These are phyloP conservation scores for Mystacides longicornis DNA, from an alignment of 2,888 invertebrate species.

Conservation along the genomic window DNA sequence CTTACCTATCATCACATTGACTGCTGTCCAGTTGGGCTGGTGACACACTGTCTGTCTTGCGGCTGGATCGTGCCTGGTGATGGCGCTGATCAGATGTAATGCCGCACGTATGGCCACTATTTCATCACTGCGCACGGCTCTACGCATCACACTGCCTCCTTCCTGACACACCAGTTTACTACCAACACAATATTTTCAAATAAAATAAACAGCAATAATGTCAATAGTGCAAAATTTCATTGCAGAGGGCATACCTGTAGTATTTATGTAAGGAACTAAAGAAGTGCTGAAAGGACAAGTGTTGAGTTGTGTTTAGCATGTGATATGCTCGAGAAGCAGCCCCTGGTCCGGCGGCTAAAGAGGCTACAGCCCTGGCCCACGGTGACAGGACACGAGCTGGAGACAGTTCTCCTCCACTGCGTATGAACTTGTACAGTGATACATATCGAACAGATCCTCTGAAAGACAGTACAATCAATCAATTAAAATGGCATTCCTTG, in stretches of 20 bases:
- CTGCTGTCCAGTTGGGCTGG: constrained; percentile 80
- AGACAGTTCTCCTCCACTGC: constrained; percentile 78
- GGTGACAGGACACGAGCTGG: constrained; percentile 78
- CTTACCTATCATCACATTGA: constrained; percentile 64
- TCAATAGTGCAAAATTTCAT: neutral
- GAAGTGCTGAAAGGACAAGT: constrained; percentile 80
- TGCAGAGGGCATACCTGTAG: constrained; percentile 44
- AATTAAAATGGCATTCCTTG: no score
- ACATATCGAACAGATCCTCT: constrained; percentile 58
- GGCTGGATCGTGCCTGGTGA: constrained; percentile 73
- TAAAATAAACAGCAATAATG: neutral
- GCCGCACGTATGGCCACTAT: constrained; percentile 82
- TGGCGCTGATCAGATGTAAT: constrained; percentile 65
- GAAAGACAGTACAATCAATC: constrained; percentile 17
- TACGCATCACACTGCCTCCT: constrained; percentile 48
- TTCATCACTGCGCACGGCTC: constrained; percentile 70
- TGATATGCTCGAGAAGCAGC: constrained; percentile 74
- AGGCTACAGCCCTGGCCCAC: constrained; percentile 79
- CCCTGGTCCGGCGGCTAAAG: constrained; percentile 67
- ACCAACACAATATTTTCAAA: constrained; percentile 25
- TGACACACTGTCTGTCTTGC: constrained; percentile 78
- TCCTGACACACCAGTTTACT: constrained; percentile 62
- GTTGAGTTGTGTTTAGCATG: constrained; percentile 57
- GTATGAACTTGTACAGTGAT: constrained; percentile 83
- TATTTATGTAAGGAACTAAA: constrained; percentile 70